Percentiles rank a stretch among this genome's conserved stretches.
Conservation (phyloP, 2,797 vertebrate species). For the Cyclopterus lumpus region DNA sequence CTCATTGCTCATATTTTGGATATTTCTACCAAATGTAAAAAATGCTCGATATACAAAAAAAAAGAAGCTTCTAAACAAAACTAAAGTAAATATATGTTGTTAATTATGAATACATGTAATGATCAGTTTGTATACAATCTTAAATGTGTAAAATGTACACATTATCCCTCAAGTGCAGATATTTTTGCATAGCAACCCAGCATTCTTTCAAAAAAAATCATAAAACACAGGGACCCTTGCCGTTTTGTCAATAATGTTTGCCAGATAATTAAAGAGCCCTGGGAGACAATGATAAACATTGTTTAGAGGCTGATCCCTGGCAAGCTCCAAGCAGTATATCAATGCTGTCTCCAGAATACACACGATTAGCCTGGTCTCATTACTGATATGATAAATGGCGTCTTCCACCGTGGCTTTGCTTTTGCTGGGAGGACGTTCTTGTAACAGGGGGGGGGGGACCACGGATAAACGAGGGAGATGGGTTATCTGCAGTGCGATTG, state of each 20-base stretch:
- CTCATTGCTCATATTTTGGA: neutral
- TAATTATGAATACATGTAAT: neutral
- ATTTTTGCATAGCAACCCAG: slow-evolving; percentile 44
- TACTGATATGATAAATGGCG: slow-evolving; percentile 83
- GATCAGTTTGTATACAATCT: neutral
- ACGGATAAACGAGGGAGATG: slow-evolving; percentile 43
- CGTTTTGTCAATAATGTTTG: slow-evolving; percentile 79
- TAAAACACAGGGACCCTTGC: slow-evolving; percentile 66
- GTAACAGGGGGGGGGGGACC: slow-evolving; percentile 44
- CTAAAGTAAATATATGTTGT: neutral
- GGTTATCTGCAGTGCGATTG: slow-evolving; percentile 48
- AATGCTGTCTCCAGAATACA: slow-evolving; percentile 81
- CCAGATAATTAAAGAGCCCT: slow-evolving; percentile 83
- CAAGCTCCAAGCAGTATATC: slow-evolving; percentile 80
- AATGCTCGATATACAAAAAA: neutral
- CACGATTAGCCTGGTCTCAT: slow-evolving; percentile 83
- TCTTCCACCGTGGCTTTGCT: slow-evolving; percentile 68
- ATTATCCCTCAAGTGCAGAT: neutral
- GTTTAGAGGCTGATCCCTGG: slow-evolving; percentile 82
- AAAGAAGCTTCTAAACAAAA: neutral
- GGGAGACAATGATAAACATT: slow-evolving; percentile 84
- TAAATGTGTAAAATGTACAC: slow-evolving; percentile 4
- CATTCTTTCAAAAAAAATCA: slow-evolving; percentile 60
- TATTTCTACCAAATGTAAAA: neutral
- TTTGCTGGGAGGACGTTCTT: slow-evolving; percentile 63